Evolutionary conservation across 2,888 invertebrate species (phyloP).

Genomic region (Synanthedon andrenaeformis): DNA sequence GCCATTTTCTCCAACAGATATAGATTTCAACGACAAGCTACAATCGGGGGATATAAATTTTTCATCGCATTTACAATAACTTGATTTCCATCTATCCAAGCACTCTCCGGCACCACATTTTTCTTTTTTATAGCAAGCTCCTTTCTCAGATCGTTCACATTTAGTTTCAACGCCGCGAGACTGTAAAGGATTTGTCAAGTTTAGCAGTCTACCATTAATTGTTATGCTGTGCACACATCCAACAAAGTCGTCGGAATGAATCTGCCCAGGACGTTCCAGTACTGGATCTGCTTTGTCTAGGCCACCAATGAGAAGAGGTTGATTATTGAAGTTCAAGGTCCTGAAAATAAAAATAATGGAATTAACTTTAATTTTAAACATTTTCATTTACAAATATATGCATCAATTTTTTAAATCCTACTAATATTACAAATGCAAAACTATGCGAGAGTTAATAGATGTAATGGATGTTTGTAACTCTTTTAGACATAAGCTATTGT

Average conservation of each 20-base stretch:
- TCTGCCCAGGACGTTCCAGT: constrained; percentile 88
- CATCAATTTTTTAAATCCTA: background rate
- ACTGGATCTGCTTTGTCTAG: constrained; percentile 87
- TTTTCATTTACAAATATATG: background rate
- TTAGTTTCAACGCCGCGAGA: constrained; percentile 80
- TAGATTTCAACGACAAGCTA: constrained; percentile 79
- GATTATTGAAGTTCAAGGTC: constrained; percentile 91
- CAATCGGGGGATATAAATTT: constrained; percentile 84
- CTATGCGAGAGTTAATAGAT: background rate
- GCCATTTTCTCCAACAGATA: constrained; percentile 82
- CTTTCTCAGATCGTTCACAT: constrained; percentile 78
- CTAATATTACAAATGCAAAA: background rate
- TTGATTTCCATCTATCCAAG: constrained; percentile 85
- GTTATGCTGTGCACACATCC: constrained; percentile 94
- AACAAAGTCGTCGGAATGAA: constrained; percentile 91
- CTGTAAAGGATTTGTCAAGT: constrained; percentile 81
- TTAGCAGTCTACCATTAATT: constrained; percentile 86
- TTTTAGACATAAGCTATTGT: too few species aligned
- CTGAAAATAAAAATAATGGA: constrained; percentile 63
- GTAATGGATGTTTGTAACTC: background rate
- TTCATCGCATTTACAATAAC: constrained; percentile 78
- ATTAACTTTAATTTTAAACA: background rate
- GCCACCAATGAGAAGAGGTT: constrained; percentile 88
- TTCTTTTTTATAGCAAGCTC: constrained; percentile 73
- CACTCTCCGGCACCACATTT: constrained; percentile 76